A percentile compares a stretch with the other conserved stretches of the same genome.
Evolutionary conservation across 2,797 vertebrate genomes (phyloP).

Genomic region (Cygnus olor): DNA sequence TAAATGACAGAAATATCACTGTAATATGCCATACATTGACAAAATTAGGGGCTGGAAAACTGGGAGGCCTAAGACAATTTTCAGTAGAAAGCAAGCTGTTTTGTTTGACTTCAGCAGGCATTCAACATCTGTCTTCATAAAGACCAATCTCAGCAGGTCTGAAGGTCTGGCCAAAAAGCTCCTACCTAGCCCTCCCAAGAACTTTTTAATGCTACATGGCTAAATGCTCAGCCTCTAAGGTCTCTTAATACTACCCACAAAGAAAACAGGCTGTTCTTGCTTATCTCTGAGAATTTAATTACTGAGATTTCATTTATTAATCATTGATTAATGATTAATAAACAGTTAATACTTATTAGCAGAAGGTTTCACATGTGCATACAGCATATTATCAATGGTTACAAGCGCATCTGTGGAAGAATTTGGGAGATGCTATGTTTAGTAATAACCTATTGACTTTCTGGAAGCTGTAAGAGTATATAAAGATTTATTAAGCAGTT

Average conservation of each 20-base stretch:
- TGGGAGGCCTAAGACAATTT: background rate
- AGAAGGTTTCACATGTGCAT: background rate
- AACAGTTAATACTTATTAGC: background rate
- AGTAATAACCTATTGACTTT: background rate
- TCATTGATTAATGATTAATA: background rate
- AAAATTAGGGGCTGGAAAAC: background rate
- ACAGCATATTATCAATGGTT: background rate
- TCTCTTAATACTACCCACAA: background rate
- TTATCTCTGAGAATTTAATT: background rate
- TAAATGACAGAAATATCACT: background rate
- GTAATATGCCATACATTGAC: background rate
- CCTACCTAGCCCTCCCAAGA: background rate
- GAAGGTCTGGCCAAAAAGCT: background rate
- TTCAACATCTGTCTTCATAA: background rate
- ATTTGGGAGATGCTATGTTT: background rate
- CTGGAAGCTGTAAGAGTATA: background rate
- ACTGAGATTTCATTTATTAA: background rate
- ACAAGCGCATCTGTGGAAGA: background rate
- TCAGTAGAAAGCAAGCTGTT: background rate
- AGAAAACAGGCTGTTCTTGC: background rate
- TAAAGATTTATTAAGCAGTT: background rate
- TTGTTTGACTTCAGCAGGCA: background rate
- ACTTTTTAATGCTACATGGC: background rate
- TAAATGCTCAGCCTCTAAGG: background rate
- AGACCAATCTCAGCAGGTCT: background rate